Evolutionary conservation across 2,888 invertebrate genomes (phyloP).

Genomic region (Endotricha flammealis): DNA sequence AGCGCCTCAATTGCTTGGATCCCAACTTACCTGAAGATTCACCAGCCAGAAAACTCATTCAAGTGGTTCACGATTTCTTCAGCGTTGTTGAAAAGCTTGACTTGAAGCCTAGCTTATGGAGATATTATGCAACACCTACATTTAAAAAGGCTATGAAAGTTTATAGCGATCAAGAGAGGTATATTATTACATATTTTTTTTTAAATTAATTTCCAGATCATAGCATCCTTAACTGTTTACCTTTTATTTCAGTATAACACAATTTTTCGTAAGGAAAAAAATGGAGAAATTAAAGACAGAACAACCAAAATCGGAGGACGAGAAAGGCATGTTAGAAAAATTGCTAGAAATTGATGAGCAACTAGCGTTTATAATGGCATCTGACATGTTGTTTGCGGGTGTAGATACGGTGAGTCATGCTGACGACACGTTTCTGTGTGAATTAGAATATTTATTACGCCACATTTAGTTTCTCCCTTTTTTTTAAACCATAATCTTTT

Average conservation of each 20-base stretch:
- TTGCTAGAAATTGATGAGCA: conserved; percentile 76
- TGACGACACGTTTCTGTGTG: too few relatives aligned
- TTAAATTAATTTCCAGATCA: neutral
- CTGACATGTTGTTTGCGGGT: conserved; percentile 82
- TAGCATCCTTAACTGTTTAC: neutral
- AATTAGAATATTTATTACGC: too few relatives aligned
- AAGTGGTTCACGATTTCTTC: neutral
- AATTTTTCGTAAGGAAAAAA: conserved; percentile 34
- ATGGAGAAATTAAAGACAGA: conserved; percentile 32
- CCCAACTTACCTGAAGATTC: conserved; percentile 15
- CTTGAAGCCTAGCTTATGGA: conserved; percentile 4
- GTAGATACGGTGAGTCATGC: conserved; percentile 81
- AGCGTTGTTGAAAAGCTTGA: conserved; percentile 4
- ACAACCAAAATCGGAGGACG: conserved; percentile 30
- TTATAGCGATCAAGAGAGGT: conserved; percentile 9
- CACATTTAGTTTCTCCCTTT: too few relatives aligned
- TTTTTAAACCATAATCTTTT: too few relatives aligned
- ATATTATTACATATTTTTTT: neutral
- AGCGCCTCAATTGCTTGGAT: conserved; percentile 19
- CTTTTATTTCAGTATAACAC: conserved; percentile 28
- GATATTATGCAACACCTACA: neutral
- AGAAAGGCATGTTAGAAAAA: conserved; percentile 79
- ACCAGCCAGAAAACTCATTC: conserved; percentile 11
- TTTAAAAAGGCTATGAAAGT: conserved; percentile 4
- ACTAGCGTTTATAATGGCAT: conserved; percentile 80